These are phyloP conservation scores for Hydrolagus affinis DNA, from an alignment of 2,113 vertebrate genomes.

Conservation along the genomic window DNA sequence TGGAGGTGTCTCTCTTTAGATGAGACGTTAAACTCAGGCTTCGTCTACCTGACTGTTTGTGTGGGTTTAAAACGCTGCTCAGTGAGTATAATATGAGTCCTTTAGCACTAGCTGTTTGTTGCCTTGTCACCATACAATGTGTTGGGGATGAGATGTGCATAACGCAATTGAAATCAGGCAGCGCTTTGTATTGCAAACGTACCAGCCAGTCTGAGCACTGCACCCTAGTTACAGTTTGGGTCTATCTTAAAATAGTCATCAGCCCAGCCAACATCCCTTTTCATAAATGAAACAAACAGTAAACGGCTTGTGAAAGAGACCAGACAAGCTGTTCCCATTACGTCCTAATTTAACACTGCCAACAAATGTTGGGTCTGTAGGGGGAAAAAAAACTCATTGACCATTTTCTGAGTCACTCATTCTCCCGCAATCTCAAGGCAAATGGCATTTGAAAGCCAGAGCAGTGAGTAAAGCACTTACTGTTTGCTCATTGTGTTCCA, in stretches of 20 bases:
- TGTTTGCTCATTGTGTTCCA: background rate
- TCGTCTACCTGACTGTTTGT: background rate
- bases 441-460: background rate
- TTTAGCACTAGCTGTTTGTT: background rate
- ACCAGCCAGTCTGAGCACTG: background rate
- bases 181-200: background rate
- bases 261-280: background rate
- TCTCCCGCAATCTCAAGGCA: background rate
- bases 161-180: background rate
- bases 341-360: background rate
- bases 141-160: background rate
- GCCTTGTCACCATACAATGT: background rate
- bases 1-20: too few species aligned
- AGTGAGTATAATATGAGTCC: background rate
- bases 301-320: background rate
- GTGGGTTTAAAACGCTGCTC: background rate
- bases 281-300: background rate
- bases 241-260: background rate
- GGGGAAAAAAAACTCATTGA: background rate
- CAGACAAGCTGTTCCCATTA: background rate
- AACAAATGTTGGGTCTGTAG: background rate
- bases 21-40: too few species aligned
- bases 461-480: background rate
- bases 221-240: background rate
- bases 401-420: background rate